phyloP scores from a whole-genome alignment of 2,888 invertebrate species.

The Apamea sordens region DNA sequence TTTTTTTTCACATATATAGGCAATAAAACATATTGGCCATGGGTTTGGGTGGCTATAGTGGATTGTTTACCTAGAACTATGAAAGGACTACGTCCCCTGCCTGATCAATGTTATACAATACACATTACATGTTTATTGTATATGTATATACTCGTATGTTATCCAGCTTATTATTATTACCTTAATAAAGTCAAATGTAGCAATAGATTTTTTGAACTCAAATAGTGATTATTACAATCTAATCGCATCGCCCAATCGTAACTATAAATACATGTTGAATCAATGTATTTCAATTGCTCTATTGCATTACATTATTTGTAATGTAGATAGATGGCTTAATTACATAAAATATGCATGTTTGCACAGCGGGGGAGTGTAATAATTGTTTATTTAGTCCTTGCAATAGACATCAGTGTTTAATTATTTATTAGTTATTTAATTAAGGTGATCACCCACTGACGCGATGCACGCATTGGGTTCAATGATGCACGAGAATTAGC shows the following conservation, averaged over 20 bases:
- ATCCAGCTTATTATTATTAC: background rate
- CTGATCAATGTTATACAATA: too few species aligned
- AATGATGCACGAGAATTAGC: background rate
- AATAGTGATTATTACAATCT: background rate
- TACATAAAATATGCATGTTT: conserved; percentile 40
- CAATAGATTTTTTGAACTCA: background rate
- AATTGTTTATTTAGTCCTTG: conserved; percentile 22
- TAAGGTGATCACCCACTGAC: conserved; percentile 3
- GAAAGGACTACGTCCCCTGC: too few species aligned
- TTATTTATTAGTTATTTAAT: too few species aligned
- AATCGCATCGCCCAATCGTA: background rate
- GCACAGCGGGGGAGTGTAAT: conserved; percentile 23
- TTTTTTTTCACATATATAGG: too few species aligned
- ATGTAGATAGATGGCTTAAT: conserved; percentile 43
- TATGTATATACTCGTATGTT: background rate
- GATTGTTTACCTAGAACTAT: too few species aligned
- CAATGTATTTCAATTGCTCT: conserved; percentile 26
- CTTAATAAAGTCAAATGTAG: background rate
- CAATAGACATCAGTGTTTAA: too few species aligned
- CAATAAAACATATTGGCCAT: too few species aligned
- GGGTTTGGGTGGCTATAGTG: too few species aligned
- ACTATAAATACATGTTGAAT: conserved; percentile 14
- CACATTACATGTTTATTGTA: too few species aligned
- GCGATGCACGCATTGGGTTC: background rate
- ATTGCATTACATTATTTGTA: conserved; percentile 7